These are phyloP conservation scores for Limnephilus auricula DNA, from an alignment of 2,888 invertebrate species.

Conservation along the genomic window DNA sequence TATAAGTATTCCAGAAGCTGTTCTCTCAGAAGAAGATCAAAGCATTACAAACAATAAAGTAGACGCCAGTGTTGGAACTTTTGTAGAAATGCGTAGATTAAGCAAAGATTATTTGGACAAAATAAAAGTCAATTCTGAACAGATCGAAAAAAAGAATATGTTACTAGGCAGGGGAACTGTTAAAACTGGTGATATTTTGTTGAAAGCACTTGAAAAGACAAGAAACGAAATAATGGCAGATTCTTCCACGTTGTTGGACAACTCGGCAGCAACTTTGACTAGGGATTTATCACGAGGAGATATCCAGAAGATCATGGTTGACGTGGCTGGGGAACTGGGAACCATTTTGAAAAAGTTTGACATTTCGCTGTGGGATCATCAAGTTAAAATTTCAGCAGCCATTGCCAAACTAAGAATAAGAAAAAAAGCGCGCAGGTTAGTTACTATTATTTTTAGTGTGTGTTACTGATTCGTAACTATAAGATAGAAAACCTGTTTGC, in stretches of 20 bases:
- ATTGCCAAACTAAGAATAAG: constrained; percentile 87
- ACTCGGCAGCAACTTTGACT: background rate
- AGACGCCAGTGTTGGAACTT: background rate
- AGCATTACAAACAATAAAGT: background rate
- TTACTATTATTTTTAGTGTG: constrained; percentile 49
- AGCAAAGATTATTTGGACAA: constrained; percentile 1
- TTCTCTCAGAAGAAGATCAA: constrained; percentile 14
- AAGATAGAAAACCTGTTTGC: background rate
- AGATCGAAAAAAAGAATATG: background rate
- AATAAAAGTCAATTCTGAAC: background rate
- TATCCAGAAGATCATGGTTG: constrained; percentile 59
- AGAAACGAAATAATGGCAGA: background rate
- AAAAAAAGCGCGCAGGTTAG: constrained; percentile 82
- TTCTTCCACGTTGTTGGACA: background rate
- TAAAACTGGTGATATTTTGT: background rate
- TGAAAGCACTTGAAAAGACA: background rate
- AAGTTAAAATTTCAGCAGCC: constrained; percentile 86
- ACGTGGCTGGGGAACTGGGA: constrained; percentile 68
- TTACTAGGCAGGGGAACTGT: background rate
- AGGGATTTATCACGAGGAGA: constrained; percentile 49
- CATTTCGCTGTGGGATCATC: constrained; percentile 80
- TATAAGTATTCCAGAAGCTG: background rate
- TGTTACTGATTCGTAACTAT: background rate
- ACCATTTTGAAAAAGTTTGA: constrained; percentile 78
- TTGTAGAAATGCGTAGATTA: background rate